phyloP scores from a whole-genome alignment of 37 sponge, comb jelly and placozoan species.

The Haliclona indistincta region DNA sequence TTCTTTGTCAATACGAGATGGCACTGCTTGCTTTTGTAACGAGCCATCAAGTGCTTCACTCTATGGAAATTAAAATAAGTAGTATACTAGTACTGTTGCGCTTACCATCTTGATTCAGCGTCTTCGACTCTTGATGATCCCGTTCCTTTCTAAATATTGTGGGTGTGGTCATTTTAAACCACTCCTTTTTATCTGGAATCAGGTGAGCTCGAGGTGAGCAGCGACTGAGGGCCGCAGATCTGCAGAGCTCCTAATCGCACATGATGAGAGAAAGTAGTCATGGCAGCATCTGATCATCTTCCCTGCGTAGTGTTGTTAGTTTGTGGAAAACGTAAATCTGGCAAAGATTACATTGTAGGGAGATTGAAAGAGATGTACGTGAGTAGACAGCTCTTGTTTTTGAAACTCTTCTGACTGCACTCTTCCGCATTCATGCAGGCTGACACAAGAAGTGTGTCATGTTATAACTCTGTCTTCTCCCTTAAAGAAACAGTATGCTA shows the following conservation, averaged over 20 bases:
- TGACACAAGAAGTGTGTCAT: neutral
- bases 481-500: slow-evolving; percentile 67
- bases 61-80: neutral
- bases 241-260: too few species aligned
- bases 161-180: neutral
- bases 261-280: too few species aligned
- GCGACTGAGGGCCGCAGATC: too few species aligned
- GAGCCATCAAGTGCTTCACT: too few species aligned
- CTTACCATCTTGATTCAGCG: too few species aligned
- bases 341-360: slow-evolving; percentile 25
- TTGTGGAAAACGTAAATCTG: slow-evolving; percentile 25
- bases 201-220: neutral
- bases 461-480: slow-evolving; percentile 64
- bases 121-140: too few species aligned
- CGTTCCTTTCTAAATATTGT: neutral
- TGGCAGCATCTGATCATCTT: too few species aligned
- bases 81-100: too few species aligned
- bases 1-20: neutral
- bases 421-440: too few species aligned
- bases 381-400: neutral
- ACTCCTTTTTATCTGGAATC: neutral
- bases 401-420: too few species aligned
- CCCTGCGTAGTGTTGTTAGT: slow-evolving; percentile 12
- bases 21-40: too few species aligned
- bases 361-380: slow-evolving; percentile 12